Base-by-base conservation (phyloP, 2,797 vertebrate species). In the Chelon labrosus region DNA sequence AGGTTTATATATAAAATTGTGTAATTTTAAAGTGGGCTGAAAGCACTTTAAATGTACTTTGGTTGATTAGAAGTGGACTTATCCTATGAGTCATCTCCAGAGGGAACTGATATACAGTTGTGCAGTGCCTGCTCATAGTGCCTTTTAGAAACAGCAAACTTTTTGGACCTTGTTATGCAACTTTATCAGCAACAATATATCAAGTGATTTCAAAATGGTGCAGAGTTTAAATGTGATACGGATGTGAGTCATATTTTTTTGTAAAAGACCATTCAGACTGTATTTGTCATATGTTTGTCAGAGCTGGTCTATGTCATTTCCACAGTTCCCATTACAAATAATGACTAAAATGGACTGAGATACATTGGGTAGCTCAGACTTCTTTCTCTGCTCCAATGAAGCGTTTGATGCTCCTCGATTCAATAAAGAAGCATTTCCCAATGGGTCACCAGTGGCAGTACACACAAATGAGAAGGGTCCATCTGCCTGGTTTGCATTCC, bases 381-480 rank as follows among this genome's bases (percentile, higher is more conserved):
- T 94, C 81, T 78, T 81, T 92, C 88, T 89, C 91, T 92, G 91
- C 90, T 90, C 89, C 93, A 95, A 92, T 91, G 94, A 95, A 89
- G 84, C 85, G 82, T 82, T 92, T 91, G 90, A 92, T 91, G 83
- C 89, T 88, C 63, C 84, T 93, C 85, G 31, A 92, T 93, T 95
- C 91, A 93, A 85, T 93, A 93, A 93, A 82, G 80, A 88, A 92
- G 91, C 91, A 93, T 93, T 93, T 86, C 89, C 63, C 89, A 87
- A 87, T 87, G 88, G 90, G 92, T 93, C 91, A 95, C 85, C 67
- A 84, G 87, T 58, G 85, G 86, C 85, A 92, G 92, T 76, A 90
- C 92, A 91, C 88, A 85, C 88, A 94, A 94, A 94, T 93, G 93
- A 89, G 92, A 91, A 85, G 75, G 83, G 88, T 85, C 91, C 94